Evolutionary conservation across 2,797 vertebrate species (phyloP).

Genomic region (Peromyscus eremicus): DNA sequence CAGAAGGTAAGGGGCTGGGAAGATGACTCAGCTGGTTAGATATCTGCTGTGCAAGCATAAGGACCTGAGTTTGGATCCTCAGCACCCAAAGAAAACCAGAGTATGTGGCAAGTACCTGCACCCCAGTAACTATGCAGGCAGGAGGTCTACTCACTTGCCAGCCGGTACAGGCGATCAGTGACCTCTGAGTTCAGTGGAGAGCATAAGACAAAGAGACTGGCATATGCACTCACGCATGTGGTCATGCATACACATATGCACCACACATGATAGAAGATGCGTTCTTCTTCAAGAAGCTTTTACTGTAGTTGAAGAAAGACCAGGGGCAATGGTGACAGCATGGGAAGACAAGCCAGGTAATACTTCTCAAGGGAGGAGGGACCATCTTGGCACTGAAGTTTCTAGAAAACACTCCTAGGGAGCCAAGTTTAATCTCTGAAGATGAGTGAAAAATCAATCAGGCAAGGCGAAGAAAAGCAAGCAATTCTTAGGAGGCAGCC

Average conservation of each 20-base stretch:
- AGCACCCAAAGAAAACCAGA: not conserved
- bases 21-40: not conserved
- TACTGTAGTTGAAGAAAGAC: not conserved
- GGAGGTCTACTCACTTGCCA: not conserved
- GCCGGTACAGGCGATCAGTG: not conserved
- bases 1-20: not conserved
- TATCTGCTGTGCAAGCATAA: not conserved
- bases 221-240: no score
- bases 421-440: slow-evolving; percentile 18
- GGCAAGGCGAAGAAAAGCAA: not conserved
- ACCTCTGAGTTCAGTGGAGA: not conserved
- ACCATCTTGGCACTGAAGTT: not conserved
- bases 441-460: not conserved
- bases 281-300: not conserved
- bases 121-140: not conserved
- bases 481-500: not conserved
- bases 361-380: not conserved
- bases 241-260: not conserved
- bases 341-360: not conserved
- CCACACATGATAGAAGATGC: not conserved
- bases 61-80: not conserved
- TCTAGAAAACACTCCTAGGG: not conserved
- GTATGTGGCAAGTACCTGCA: not conserved
- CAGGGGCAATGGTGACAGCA: rapidly evolving
- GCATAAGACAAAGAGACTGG: no score